phyloP scores from a whole-genome alignment of 2,797 vertebrate species.

The Gorsachius magnificus region DNA sequence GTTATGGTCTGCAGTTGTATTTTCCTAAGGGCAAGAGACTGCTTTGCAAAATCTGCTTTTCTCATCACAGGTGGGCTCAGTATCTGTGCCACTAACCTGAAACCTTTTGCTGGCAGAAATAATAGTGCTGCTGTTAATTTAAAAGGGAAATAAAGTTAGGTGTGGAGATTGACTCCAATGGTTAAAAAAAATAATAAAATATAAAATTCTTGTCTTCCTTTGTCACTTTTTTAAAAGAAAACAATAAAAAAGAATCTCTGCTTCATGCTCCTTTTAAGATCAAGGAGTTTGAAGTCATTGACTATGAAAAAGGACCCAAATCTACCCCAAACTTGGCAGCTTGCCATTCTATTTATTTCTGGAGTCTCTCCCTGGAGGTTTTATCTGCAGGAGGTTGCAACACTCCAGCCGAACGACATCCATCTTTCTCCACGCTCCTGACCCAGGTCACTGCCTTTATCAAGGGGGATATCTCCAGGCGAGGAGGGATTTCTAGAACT shows the following conservation, averaged over 20 bases:
- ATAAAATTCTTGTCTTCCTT: not conserved
- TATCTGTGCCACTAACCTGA: not conserved
- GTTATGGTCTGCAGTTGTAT: not conserved
- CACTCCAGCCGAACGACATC: not conserved
- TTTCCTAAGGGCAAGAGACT: not conserved
- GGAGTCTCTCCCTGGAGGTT: constrained; percentile 31
- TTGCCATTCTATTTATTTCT: constrained; percentile 50
- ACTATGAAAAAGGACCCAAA: not conserved
- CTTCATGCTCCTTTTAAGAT: not conserved
- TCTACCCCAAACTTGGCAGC: not conserved
- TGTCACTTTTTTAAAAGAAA: not conserved
- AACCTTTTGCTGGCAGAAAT: not conserved
- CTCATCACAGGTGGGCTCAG: not conserved
- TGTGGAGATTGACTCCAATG: not conserved
- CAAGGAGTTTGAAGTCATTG: not conserved
- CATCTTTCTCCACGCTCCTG: constrained; percentile 38
- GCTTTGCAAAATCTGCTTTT: not conserved
- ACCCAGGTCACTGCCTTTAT: constrained; percentile 61
- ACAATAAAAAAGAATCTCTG: not conserved
- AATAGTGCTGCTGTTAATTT: not conserved
- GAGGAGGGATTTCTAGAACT: not conserved
- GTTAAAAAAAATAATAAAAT: no score
- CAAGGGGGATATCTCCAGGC: not conserved
- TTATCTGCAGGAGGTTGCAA: constrained; percentile 59
- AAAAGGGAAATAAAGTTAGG: not conserved